phyloP scores from a whole-genome alignment of 2,113 vertebrate species.

The Donacobius atricapilla region DNA sequence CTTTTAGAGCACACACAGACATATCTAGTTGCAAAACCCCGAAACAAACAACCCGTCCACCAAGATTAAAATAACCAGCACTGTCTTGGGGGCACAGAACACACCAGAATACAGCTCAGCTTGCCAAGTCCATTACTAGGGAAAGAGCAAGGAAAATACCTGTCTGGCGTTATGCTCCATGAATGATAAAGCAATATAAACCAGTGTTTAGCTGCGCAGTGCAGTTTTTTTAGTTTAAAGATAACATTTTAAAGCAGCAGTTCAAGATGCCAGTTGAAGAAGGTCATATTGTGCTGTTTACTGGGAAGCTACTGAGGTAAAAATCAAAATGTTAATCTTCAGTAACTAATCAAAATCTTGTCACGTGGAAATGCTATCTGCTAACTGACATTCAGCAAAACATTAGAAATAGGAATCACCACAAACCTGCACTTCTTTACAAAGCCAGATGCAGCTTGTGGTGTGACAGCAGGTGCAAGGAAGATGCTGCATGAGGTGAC shows the following conservation, averaged over 20 bases:
- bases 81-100: background rate
- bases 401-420: background rate
- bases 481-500: background rate
- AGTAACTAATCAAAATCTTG: constrained; percentile 9
- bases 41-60: background rate
- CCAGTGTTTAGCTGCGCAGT: background rate
- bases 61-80: background rate
- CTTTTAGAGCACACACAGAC: background rate
- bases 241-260: background rate
- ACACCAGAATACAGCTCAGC: background rate
- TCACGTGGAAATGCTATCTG: background rate
- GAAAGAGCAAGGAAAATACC: background rate
- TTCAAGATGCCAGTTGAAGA: background rate
- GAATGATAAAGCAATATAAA: background rate
- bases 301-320: background rate
- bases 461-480: background rate
- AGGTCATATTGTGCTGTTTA: background rate
- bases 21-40: background rate
- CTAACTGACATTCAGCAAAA: background rate
- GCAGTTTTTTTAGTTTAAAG: background rate
- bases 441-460: background rate
- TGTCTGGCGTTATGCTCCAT: background rate
- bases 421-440: background rate
- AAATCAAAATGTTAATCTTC: background rate
- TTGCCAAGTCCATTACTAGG: background rate